Evolutionary conservation across 2,797 vertebrate genomes (phyloP).

Genomic region (Pygocentrus nattereri): DNA sequence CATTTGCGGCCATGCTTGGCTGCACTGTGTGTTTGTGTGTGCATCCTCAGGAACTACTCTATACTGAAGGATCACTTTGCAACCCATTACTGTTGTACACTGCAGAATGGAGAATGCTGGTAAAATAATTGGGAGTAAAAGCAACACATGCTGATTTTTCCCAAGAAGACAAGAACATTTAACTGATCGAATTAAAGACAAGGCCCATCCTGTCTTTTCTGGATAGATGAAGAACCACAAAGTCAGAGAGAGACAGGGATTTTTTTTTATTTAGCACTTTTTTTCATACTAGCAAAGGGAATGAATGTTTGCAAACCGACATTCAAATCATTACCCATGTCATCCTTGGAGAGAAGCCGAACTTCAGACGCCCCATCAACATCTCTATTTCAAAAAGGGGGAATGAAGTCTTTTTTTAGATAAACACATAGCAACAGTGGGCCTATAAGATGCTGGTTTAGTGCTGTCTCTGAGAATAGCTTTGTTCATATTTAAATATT

Average conservation of each 20-base stretch:
- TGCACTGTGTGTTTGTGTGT: conserved; percentile 12
- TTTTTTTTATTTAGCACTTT: too few relatives aligned
- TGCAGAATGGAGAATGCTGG: conserved; percentile 33
- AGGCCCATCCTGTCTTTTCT: background rate
- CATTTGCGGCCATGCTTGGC: background rate
- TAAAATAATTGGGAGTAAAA: conserved; percentile 46
- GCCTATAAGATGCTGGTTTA: conserved; percentile 24
- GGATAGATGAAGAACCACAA: too few relatives aligned
- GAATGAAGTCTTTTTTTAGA: conserved; percentile 8
- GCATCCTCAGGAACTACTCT: background rate
- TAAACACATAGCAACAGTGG: conserved; percentile 21
- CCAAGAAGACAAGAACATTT: conserved; percentile 29
- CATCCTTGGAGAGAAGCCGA: background rate
- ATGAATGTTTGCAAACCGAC: background rate
- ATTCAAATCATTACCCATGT: background rate
- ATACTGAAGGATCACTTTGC: conserved; percentile 37
- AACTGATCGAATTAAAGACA: conserved; percentile 42
- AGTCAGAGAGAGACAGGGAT: too few relatives aligned
- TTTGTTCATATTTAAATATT: conserved; percentile 24
- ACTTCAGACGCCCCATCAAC: background rate
- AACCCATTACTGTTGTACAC: conserved; percentile 34
- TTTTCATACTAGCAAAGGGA: background rate
- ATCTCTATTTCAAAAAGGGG: background rate
- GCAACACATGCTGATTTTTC: background rate
- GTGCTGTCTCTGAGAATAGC: background rate